Percentiles rank a stretch among this genome's conserved stretches.
Conservation (phyloP, 2,113 vertebrate species). For the Sakesphorus luctuosus region DNA sequence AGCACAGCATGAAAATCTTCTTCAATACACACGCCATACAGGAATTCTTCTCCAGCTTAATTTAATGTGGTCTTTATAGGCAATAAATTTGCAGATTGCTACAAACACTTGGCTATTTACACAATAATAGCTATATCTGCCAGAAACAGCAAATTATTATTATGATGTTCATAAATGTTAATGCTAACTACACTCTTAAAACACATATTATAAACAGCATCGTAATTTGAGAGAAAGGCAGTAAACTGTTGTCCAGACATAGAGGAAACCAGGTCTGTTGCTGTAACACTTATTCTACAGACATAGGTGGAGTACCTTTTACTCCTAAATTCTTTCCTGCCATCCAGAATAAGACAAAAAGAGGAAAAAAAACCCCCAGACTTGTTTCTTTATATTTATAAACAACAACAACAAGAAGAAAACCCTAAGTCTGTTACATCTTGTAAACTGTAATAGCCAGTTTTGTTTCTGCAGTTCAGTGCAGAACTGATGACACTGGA, state of each 20-base stretch:
- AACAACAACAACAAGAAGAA: neutral
- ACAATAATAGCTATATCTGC: neutral
- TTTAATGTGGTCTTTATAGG: conserved; percentile 12
- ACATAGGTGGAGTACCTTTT: neutral
- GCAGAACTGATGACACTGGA: neutral
- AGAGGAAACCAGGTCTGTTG: neutral
- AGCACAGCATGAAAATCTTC: neutral
- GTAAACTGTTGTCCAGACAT: conserved; percentile 12
- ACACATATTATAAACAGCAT: neutral
- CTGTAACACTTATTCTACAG: neutral
- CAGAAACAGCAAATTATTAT: neutral
- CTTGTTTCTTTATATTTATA: neutral
- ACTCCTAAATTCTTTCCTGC: neutral
- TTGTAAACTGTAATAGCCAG: neutral
- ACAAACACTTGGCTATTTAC: neutral
- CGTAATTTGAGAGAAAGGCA: neutral
- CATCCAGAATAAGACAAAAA: neutral
- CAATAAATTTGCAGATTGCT: conserved; percentile 33
- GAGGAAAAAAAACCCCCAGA: rapidly evolving
- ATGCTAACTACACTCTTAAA: conserved; percentile 29
- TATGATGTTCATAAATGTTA: conserved; percentile 11
- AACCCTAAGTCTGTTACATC: neutral
- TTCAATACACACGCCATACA: neutral
- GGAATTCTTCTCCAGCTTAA: neutral
- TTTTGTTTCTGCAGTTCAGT: neutral